These are phyloP conservation scores for Sinocyclocheilus anshuiensis DNA, from an alignment of 2,113 vertebrate genomes.

Conservation along the genomic window DNA sequence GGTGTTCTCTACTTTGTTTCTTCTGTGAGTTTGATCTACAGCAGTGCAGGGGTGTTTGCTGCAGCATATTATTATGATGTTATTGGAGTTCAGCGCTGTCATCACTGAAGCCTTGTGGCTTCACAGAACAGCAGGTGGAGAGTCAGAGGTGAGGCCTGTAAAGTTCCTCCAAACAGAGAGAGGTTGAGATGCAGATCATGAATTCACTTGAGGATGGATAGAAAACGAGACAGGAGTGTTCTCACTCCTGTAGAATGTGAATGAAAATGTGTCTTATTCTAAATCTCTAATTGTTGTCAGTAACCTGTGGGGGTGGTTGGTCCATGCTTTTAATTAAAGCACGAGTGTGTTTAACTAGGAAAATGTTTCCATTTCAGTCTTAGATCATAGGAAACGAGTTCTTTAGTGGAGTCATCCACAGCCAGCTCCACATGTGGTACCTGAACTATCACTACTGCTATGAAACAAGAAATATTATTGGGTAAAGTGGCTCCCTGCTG, in stretches of 20 bases:
- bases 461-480: conserved; percentile 50
- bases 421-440: conserved; percentile 60
- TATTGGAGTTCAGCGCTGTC: conserved; percentile 13
- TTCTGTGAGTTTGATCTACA: neutral
- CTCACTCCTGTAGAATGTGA: conserved; percentile 12
- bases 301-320: conserved; percentile 24
- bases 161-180: neutral
- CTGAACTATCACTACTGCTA: neutral
- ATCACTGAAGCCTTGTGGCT: conserved; percentile 32
- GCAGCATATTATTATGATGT: neutral
- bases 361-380: conserved; percentile 64
- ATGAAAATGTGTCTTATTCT: conserved; percentile 29
- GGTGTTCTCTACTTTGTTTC: neutral
- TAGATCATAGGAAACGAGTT: conserved; percentile 68
- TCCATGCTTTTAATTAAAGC: conserved; percentile 65
- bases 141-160: conserved; percentile 13
- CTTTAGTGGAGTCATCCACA: conserved; percentile 50
- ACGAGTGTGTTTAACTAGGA: conserved; percentile 62
- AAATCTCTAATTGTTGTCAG: conserved; percentile 13
- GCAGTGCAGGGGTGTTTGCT: neutral
- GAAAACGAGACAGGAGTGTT: conserved; percentile 2
- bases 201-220: conserved; percentile 6
- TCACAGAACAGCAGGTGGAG: conserved; percentile 6
- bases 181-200: neutral
- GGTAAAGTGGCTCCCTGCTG: conserved; percentile 28